Conservation (phyloP, 2,888 invertebrate genomes). For the Amblyteles armatorius region DNA sequence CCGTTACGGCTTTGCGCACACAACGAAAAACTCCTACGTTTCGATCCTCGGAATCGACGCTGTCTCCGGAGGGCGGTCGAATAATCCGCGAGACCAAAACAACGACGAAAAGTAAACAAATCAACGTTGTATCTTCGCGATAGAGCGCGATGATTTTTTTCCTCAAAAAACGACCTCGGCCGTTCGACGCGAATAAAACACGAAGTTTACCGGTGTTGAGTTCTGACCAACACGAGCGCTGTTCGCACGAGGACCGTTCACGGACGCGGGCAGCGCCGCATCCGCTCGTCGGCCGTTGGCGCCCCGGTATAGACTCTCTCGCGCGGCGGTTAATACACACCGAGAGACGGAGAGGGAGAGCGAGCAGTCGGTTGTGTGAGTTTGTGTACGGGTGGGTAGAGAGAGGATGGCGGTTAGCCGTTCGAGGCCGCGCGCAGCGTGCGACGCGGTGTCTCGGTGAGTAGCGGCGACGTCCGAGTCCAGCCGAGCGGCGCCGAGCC, state of each 20-base stretch:
- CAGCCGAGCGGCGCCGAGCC: conserved; percentile 72
- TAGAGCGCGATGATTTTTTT: background rate
- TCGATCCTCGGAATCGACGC: background rate
- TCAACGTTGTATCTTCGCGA: background rate
- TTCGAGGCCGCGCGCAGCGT: conserved; percentile 31
- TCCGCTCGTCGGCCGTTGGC: background rate
- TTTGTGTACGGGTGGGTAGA: background rate
- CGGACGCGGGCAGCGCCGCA: background rate
- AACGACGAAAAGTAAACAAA: background rate
- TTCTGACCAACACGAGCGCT: background rate
- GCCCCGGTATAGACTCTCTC: background rate
- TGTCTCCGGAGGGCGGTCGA: background rate
- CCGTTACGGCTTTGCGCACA: conserved; percentile 34
- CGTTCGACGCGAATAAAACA: background rate
- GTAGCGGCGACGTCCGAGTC: conserved; percentile 66
- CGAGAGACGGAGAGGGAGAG: background rate
- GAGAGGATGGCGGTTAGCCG: background rate
- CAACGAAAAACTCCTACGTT: background rate
- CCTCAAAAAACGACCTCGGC: background rate
- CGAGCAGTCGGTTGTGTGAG: background rate
- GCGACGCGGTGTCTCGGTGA: conserved; percentile 45
- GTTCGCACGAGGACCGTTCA: background rate
- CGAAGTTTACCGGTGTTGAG: background rate
- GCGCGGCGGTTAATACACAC: background rate
- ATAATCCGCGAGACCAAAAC: conserved; percentile 2